Base-by-base conservation (phyloP, 1,140 invertebrate species). In the Leptinotarsa lineolata region DNA sequence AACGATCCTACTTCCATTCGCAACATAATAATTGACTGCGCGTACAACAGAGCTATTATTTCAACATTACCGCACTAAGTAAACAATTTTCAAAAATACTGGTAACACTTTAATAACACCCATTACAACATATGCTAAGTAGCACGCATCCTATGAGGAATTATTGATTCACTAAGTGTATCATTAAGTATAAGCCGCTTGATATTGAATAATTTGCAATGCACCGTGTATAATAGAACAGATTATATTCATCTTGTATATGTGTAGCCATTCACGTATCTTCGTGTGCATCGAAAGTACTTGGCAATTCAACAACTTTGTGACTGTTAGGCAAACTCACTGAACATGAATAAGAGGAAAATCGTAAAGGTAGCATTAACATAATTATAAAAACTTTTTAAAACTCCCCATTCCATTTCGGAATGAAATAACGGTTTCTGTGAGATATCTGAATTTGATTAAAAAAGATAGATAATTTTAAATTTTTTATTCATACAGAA, bases 191-290 rank as follows among this genome's bases (percentile, higher is more conserved):
- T 63, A 20, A 20, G 61, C 61, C 61, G 61, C 16, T 63, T 63
- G 61, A 63, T 21, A 63, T 63, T 63, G 61, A 63, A 63, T 63
- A 63, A 63, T 63, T 63, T 63, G 61, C 61, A 63, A 63, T 63
- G 24, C 61, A 63, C 61, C 61, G 61, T 63, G 61, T n/a, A 63
- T 63, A 63, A 63, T 63, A 63, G 61, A 20, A 21, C 16, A 24
- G 24, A 63, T 63, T 63, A 63, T 30, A 63, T 63, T 63, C 20
- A 63, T 63, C 20, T 63, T 63, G 61, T 20, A 54, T 54, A n/a
- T 54, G 16, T 54, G 48, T 15, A 54, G 16, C 48, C 48, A 16
- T 54, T 18, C n/a, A 54, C n/a, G 48, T 54, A 54, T 54, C 48
- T 16, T 15, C n/a, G 13, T 16, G 48, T 54, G 48, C 48, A 54